Evolutionary conservation across 2,888 invertebrate species (phyloP).

Genomic region (Diplolepis rosae): DNA sequence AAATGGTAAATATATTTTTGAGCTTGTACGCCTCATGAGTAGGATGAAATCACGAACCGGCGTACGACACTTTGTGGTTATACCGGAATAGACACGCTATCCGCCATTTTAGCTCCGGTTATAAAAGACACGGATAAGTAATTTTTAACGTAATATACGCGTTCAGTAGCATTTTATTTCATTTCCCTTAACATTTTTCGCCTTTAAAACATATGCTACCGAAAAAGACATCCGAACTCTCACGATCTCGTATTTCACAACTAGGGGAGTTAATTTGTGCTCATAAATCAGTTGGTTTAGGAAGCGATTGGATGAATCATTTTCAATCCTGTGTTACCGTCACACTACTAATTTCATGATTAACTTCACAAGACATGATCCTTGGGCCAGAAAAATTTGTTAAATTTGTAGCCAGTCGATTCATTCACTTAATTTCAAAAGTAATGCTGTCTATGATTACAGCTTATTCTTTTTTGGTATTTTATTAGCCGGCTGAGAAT

Average conservation of each 20-base stretch:
- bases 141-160: slow-evolving; percentile 34
- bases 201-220: neutral
- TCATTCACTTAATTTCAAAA: neutral
- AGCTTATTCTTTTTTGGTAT: neutral
- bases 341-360: slow-evolving; percentile 14
- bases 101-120: slow-evolving; percentile 68
- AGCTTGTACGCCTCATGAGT: neutral
- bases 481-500: slow-evolving; percentile 13
- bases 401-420: neutral
- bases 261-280: neutral
- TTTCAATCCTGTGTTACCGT: slow-evolving; percentile 50
- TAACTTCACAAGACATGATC: neutral
- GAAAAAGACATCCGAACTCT: neutral
- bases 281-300: neutral
- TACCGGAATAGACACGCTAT: slow-evolving; percentile 69
- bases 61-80: slow-evolving; percentile 64
- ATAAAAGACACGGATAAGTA: slow-evolving; percentile 44
- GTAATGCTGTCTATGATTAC: neutral
- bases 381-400: neutral
- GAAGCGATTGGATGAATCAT: slow-evolving; percentile 56
- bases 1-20: slow-evolving; percentile 68
- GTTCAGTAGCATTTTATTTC: slow-evolving; percentile 20
- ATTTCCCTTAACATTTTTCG: slow-evolving; percentile 27
- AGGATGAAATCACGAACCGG: slow-evolving; percentile 18
- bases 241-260: neutral